Evolutionary conservation across 2,888 invertebrate genomes (phyloP).

Genomic region (Trichogramma dendrolimi): DNA sequence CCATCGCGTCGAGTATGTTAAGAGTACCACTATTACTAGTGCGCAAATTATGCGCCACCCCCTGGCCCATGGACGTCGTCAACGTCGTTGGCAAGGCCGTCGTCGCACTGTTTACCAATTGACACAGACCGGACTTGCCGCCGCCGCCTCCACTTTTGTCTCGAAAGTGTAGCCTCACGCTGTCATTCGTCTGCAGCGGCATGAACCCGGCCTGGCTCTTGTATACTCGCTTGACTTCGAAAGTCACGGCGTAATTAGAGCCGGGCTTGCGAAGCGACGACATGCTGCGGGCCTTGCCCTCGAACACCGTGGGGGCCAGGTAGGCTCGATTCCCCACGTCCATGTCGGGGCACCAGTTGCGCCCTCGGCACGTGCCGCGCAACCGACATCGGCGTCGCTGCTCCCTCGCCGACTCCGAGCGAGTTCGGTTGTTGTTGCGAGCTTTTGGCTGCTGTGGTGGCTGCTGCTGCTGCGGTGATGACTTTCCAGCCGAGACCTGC

Average conservation of each 20-base stretch:
- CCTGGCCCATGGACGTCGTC: slow-evolving; percentile 16
- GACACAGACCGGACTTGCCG: slow-evolving; percentile 48
- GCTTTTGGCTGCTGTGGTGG: slow-evolving; percentile 23
- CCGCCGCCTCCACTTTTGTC: slow-evolving; percentile 46
- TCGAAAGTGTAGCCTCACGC: slow-evolving; percentile 56
- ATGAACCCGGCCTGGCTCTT: slow-evolving; percentile 57
- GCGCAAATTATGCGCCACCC: slow-evolving; percentile 25
- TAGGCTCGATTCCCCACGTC: slow-evolving; percentile 65
- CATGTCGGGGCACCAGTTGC: slow-evolving; percentile 59
- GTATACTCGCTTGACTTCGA: slow-evolving; percentile 62
- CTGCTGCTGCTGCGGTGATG: slow-evolving; percentile 28
- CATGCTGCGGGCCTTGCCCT: slow-evolving; percentile 64
- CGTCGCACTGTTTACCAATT: slow-evolving; percentile 26
- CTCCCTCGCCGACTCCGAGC: slow-evolving; percentile 42
- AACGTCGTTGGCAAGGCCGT: not conserved
- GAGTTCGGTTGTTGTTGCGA: slow-evolving; percentile 28
- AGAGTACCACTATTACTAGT: slow-evolving; percentile 31
- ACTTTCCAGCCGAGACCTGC: slow-evolving; percentile 30
- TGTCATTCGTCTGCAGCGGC: slow-evolving; percentile 52
- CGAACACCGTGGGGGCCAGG: slow-evolving; percentile 64
- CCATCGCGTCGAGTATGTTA: slow-evolving; percentile 33
- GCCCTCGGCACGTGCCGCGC: slow-evolving; percentile 40
- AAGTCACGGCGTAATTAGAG: slow-evolving; percentile 63
- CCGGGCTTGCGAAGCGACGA: slow-evolving; percentile 56
- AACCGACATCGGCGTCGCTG: slow-evolving; percentile 45